phyloP scores from a whole-genome alignment of 1,140 invertebrate genomes.

The Zaprionus lachaisei region DNA sequence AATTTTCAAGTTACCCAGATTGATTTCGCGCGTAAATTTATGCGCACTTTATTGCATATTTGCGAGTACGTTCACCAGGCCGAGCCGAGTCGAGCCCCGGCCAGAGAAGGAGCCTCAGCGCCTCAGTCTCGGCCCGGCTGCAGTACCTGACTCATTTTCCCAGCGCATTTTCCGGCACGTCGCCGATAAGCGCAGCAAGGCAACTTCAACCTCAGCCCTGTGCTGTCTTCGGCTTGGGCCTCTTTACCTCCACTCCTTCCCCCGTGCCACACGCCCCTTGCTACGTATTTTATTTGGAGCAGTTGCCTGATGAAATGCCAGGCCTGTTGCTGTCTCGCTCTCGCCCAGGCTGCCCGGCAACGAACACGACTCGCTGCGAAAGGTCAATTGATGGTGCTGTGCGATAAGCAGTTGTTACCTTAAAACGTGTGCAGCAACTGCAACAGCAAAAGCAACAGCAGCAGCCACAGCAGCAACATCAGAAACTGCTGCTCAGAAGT shows the following conservation, averaged over 20 bases:
- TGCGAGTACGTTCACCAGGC: slow-evolving; percentile 50
- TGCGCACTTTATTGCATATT: slow-evolving; percentile 76
- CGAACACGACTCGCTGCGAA: slow-evolving; percentile 74
- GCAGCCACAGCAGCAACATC: slow-evolving; percentile 24
- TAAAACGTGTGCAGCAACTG: slow-evolving; percentile 67
- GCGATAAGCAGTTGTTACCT: slow-evolving; percentile 77
- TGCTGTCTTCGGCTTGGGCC: not conserved
- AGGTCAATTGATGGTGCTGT: slow-evolving; percentile 79
- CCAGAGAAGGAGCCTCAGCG: slow-evolving; percentile 3
- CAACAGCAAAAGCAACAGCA: slow-evolving; percentile 14
- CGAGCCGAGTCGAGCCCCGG: not conserved
- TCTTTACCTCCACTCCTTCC: not conserved
- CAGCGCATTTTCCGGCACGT: slow-evolving; percentile 65
- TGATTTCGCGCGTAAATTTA: slow-evolving; percentile 79
- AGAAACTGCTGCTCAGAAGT: slow-evolving; percentile 41
- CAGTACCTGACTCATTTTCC: slow-evolving; percentile 56
- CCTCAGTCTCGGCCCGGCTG: not conserved
- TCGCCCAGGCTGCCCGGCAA: not conserved
- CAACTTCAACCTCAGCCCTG: not conserved
- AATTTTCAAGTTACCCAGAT: slow-evolving; percentile 69
- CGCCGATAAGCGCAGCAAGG: slow-evolving; percentile 37
- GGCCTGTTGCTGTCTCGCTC: not conserved
- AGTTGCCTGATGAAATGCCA: slow-evolving; percentile 69
- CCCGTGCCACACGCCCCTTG: not conserved
- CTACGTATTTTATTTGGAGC: slow-evolving; percentile 75